Conservation (phyloP, 2,888 invertebrate species). For the Hyppa rectilinea region DNA sequence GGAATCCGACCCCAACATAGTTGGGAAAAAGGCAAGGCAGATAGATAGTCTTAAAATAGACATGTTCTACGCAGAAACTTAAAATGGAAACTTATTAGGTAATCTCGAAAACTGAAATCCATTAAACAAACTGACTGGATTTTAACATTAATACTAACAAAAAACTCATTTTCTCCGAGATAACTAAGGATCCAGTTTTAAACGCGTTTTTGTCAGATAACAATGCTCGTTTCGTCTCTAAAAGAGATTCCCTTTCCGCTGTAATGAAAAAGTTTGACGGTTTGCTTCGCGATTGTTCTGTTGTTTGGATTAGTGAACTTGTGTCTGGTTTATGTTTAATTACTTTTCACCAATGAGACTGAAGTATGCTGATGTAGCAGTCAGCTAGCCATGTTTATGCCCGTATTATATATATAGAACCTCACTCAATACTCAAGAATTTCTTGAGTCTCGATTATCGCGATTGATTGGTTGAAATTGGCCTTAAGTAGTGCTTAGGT, state of each 20-base stretch:
- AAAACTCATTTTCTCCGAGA: slow-evolving; percentile 72
- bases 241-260: slow-evolving; percentile 58
- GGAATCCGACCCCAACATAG: too few relatives aligned
- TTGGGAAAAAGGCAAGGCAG: too few relatives aligned
- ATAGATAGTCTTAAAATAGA: too few relatives aligned
- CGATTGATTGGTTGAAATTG: too few relatives aligned
- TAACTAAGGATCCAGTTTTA: slow-evolving; percentile 67
- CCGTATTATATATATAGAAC: too few relatives aligned
- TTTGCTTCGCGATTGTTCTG: slow-evolving; percentile 54
- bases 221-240: slow-evolving; percentile 68
- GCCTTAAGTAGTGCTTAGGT: too few relatives aligned
- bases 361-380: too few relatives aligned
- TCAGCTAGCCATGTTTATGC: too few relatives aligned
- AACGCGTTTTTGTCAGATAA: slow-evolving; percentile 72
- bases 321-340: slow-evolving; percentile 51
- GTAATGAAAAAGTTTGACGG: slow-evolving; percentile 70
- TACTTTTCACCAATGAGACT: too few relatives aligned
- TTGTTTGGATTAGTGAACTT: slow-evolving; percentile 51
- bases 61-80: too few relatives aligned
- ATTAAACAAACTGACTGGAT: slow-evolving; percentile 65
- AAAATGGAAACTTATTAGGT: not conserved
- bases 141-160: slow-evolving; percentile 69
- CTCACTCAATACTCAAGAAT: too few relatives aligned
- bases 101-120: slow-evolving; percentile 53
- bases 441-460: too few relatives aligned